Evolutionary conservation across 2,888 invertebrate species (phyloP), one percentile per base, ranked within the genome.

Genomic region (Tinea semifulvella): DNA sequence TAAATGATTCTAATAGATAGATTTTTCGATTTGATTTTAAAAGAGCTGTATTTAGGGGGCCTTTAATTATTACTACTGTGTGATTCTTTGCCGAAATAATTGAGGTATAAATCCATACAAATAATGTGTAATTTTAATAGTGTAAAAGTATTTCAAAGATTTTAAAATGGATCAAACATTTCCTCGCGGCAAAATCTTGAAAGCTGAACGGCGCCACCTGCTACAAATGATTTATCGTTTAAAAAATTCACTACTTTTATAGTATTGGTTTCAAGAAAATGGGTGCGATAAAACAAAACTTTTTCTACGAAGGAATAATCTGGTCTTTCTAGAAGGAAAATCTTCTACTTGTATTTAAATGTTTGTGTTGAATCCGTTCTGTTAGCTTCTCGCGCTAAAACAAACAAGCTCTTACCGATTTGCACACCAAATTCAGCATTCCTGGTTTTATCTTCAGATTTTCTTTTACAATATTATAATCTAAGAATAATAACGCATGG

Each of bases 321-420:
- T 13, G 18, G 19, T 17, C 2, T 38, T 38, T 54, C 53, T 19
- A 17, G 18, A 47, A 55, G 55, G 56, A 51, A 51, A 54, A 60
- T 56, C 58, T 56, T 52, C 54, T 59, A n/a, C n/a, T n/a, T n/a
- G n/a, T n/a, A 61, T 64, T 59, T 61, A 61, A 60, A 11, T 64
- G 61, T 64, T 64, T 52, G 64, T 52, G 55, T 55, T 60, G 60
- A 58, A 53, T 55, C 58, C 52, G 46, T 50, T 51, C 47, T 57
- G 58, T 60, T 58, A 51, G 58, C 57, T 52, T 52, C 50, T 50
- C 52, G 56, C 54, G 50, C 53, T 51, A 38, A 51, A 44, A 54
- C 57, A 49, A 40, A 46, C 43, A 46, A 44, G 47, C 48, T 38
- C 48, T 20, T 39, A 38, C 39, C 49, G 45, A 47, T 50, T 47